These are phyloP conservation scores for Xiphophorus hellerii DNA, from an alignment of 2,113 vertebrate species.

Conservation along the genomic window DNA sequence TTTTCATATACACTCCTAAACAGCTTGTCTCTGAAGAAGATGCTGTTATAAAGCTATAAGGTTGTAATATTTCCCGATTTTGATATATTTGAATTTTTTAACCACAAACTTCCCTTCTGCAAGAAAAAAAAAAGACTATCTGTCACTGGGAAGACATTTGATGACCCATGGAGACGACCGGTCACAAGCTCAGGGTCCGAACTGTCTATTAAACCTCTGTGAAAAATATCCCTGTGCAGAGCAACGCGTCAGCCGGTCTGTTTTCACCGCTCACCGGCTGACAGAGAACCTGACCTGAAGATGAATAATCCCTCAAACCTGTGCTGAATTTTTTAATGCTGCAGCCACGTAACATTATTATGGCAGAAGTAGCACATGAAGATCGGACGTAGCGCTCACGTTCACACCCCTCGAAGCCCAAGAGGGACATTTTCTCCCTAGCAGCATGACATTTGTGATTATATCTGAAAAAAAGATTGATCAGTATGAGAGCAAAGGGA, in stretches of 20 bases:
- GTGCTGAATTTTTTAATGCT: not conserved
- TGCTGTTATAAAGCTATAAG: not conserved
- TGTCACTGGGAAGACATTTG: constrained; percentile 26
- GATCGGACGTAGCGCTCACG: not conserved
- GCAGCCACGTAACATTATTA: not conserved
- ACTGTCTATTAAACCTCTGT: constrained; percentile 25
- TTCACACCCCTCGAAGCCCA: not conserved
- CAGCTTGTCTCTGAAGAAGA: not conserved
- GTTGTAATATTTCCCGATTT: not conserved
- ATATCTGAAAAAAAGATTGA: not conserved
- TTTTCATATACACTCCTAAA: too few relatives aligned
- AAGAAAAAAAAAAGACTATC: not conserved
- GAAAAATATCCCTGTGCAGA: constrained; percentile 5
- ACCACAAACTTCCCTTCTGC: not conserved
- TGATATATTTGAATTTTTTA: not conserved
- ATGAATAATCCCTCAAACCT: constrained; percentile 10
- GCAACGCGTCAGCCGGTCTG: constrained; percentile 9
- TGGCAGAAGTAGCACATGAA: not conserved
- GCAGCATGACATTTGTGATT: not conserved
- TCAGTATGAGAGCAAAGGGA: not conserved
- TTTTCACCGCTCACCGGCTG: not conserved
- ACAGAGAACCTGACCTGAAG: constrained; percentile 12
- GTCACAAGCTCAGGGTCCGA: constrained; percentile 6
- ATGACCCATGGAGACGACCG: constrained; percentile 14
- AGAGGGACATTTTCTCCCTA: not conserved